Percentiles rank a stretch among this genome's conserved stretches.
Conservation (phyloP, 2,888 invertebrate genomes). For the Ectobius pallidus region DNA sequence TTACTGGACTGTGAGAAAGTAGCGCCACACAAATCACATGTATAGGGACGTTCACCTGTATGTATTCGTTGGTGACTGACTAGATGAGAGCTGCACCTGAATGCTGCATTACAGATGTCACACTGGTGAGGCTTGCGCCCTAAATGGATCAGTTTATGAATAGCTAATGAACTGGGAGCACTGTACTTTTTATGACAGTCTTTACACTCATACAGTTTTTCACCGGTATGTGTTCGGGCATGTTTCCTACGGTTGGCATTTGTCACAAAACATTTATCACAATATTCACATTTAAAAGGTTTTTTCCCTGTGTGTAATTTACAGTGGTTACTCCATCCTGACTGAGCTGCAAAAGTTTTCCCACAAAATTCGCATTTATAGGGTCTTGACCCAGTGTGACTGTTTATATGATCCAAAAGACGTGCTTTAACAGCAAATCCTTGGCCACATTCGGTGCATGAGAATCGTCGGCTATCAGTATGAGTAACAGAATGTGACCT, state of each 20-base stretch:
- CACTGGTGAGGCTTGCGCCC: neutral
- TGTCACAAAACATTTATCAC: neutral
- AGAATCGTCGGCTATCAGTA: slow-evolving; percentile 1
- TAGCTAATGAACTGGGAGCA: neutral
- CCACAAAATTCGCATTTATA: slow-evolving; percentile 1
- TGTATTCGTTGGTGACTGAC: neutral
- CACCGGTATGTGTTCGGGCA: neutral
- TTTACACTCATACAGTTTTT: neutral
- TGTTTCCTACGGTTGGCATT: slow-evolving; percentile 1
- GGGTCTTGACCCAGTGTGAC: slow-evolving; percentile 3
- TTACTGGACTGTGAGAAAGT: neutral
- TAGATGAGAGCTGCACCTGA: neutral
- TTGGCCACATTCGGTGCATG: neutral
- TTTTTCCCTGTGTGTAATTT: slow-evolving; percentile 1
- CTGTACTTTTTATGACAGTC: slow-evolving; percentile 3
- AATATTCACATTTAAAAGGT: slow-evolving; percentile 4
- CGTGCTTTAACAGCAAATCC: slow-evolving; percentile 11
- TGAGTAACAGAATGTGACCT: neutral
- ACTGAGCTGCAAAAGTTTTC: neutral
- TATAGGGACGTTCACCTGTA: slow-evolving; percentile 6
- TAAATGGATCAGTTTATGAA: neutral
- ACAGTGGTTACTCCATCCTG: slow-evolving; percentile 6
- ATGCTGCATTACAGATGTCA: neutral
- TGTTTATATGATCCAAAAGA: neutral
- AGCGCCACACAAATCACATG: slow-evolving; percentile 1